Conservation (phyloP, 1,140 invertebrate species). For the Eriosoma lanigerum region DNA sequence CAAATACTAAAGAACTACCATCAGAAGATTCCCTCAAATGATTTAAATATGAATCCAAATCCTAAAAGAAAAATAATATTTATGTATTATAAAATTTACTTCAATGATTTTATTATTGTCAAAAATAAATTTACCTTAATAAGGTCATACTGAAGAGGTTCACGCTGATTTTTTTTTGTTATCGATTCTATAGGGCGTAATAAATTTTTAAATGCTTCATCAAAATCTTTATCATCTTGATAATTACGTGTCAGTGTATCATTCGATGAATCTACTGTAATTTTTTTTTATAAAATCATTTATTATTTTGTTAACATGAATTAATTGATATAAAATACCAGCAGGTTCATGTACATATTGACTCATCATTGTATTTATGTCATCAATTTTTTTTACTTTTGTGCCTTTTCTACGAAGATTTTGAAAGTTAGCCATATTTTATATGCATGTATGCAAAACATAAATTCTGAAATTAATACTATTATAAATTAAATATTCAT, state of each 20-base stretch:
- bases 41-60: conserved; percentile 53
- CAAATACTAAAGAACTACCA: conserved; percentile 61
- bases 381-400: too few relatives aligned
- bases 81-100: neutral
- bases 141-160: conserved; percentile 39
- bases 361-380: too few relatives aligned
- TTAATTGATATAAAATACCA: neutral
- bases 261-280: neutral
- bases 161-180: neutral
- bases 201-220: conserved; percentile 48
- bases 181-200: conserved; percentile 11
- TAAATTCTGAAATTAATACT: conserved; percentile 15
- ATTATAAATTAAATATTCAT: neutral
- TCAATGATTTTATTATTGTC: too few relatives aligned
- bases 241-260: neutral
- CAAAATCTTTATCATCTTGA: conserved; percentile 46
- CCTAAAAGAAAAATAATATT: conserved; percentile 39
- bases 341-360: neutral
- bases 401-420: too few relatives aligned
- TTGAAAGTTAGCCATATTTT: too few relatives aligned
- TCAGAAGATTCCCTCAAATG: conserved; percentile 53
- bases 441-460: neutral
- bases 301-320: neutral
- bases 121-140: conserved; percentile 26
- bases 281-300: too few relatives aligned